Conservation (phyloP, 2,797 vertebrate genomes). For the Periparus ater region DNA sequence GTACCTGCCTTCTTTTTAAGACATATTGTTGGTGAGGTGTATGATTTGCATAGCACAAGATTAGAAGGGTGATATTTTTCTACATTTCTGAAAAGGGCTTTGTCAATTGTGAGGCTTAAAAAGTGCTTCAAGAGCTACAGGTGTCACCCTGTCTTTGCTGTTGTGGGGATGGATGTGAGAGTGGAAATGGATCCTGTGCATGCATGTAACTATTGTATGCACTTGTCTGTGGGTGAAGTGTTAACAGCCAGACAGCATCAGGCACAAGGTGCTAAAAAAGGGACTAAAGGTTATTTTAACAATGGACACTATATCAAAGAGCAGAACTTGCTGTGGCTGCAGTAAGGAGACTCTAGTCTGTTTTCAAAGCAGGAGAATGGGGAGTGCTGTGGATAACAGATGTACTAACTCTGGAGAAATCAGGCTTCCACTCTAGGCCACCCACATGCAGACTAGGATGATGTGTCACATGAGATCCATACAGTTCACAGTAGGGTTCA, state of each 20-base stretch:
- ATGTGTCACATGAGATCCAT: not conserved
- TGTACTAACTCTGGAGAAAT: not conserved
- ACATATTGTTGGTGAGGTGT: not conserved
- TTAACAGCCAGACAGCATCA: not conserved
- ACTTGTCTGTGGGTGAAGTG: not conserved
- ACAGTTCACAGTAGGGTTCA: not conserved
- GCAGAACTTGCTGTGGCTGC: not conserved
- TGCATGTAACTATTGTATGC: not conserved
- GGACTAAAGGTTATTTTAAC: not conserved
- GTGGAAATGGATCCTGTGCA: not conserved
- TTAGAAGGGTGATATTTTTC: not conserved
- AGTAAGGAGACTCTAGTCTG: not conserved
- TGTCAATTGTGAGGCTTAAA: not conserved
- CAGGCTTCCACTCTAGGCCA: not conserved
- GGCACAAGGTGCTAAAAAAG: not conserved
- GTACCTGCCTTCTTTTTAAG: not conserved
- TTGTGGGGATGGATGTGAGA: not conserved
- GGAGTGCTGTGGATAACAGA: not conserved
- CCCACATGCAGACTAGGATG: not conserved
- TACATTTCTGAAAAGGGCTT: not conserved
- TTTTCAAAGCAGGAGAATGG: not conserved
- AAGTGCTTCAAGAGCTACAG: not conserved
- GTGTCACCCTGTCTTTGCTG: not conserved
- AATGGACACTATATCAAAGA: accelerated
- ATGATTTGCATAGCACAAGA: not conserved